phyloP scores from a whole-genome alignment of 2,888 invertebrate genomes.

The Sturmia bella region DNA sequence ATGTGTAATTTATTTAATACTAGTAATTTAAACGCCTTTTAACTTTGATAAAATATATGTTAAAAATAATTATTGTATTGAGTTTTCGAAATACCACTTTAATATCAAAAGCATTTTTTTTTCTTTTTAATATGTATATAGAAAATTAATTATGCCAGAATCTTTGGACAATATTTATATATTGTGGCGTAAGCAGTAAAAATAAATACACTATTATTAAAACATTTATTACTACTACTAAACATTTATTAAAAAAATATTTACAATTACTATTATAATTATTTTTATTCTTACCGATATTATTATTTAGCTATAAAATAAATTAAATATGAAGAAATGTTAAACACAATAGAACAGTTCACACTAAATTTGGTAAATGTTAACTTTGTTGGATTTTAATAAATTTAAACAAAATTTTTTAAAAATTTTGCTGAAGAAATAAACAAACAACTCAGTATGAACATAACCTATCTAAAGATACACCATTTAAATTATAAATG shows the following conservation, averaged over 20 bases:
- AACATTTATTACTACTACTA: constrained; percentile 6
- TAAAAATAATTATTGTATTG: constrained; percentile 31
- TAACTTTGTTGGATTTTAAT: too few species aligned
- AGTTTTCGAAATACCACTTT: constrained; percentile 9
- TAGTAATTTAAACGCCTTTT: constrained; percentile 65
- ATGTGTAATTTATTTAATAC: constrained; percentile 46
- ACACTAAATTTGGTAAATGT: background rate
- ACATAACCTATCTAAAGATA: too few species aligned
- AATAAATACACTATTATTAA: constrained; percentile 2
- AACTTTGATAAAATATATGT: constrained; percentile 49
- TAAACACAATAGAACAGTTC: background rate
- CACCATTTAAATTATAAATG: too few species aligned
- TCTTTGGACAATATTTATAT: constrained; percentile 1
- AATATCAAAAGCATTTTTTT: constrained; percentile 19
- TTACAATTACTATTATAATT: constrained; percentile 40
- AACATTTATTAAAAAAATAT: constrained; percentile 18
- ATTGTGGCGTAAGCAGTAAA: constrained; percentile 3
- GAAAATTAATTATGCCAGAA: background rate
- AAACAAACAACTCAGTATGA: too few species aligned
- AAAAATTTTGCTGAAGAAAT: too few species aligned
- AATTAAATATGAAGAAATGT: constrained; percentile 34
- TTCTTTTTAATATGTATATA: background rate
- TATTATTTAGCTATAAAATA: constrained; percentile 28
- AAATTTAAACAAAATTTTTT: too few species aligned
- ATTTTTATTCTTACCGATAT: too few species aligned